Percentiles rank a stretch among this genome's conserved stretches.
phyloP scores from a whole-genome alignment of 2,113 vertebrate species.

The Mobula hypostoma region DNA sequence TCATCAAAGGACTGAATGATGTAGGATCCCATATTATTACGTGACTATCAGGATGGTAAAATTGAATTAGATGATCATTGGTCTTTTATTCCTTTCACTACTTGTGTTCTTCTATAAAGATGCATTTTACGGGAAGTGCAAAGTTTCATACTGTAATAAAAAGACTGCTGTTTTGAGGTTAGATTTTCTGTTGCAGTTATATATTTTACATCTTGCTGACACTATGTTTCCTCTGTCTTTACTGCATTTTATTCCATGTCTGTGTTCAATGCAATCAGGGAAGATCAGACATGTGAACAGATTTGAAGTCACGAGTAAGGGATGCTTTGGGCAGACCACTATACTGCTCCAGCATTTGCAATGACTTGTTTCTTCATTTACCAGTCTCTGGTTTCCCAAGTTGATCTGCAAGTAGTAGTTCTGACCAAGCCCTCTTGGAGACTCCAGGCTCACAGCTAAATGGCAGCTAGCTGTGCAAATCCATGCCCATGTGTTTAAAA shows the following conservation, averaged over 20 bases:
- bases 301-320: background rate
- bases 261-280: background rate
- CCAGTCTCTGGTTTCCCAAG: background rate
- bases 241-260: background rate
- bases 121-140: background rate
- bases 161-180: background rate
- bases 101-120: background rate
- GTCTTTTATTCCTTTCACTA: background rate
- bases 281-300: too few species aligned
- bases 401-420: background rate
- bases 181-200: background rate
- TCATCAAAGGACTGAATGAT: background rate
- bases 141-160: background rate
- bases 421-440: too few species aligned
- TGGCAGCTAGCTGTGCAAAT: background rate
- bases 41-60: background rate
- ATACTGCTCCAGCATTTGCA: background rate
- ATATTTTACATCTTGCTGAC: background rate
- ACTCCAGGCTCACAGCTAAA: background rate
- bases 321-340: background rate
- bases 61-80: background rate
- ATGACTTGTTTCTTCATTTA: too few species aligned
- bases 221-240: background rate
- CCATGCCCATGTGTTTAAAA: background rate
- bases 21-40: background rate